A percentile compares a stretch with the other conserved stretches of the same genome.
Evolutionary conservation across 2,888 invertebrate species (phyloP).

Genomic region (Acrobasis repandana): DNA sequence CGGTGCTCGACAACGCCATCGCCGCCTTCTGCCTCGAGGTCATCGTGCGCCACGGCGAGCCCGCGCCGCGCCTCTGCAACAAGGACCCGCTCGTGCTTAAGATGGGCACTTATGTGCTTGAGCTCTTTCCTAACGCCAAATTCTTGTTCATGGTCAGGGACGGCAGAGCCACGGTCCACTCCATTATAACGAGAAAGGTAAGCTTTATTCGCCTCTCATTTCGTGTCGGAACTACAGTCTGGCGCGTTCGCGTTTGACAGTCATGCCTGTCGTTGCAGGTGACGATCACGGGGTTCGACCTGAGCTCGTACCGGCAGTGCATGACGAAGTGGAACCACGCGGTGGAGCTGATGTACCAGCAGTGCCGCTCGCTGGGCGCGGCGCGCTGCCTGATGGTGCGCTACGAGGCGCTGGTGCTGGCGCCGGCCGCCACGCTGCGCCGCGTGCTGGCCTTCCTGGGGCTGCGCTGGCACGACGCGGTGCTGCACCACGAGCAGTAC

Average conservation of each 20-base stretch:
- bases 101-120: conserved; percentile 95
- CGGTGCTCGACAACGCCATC: conserved; percentile 96
- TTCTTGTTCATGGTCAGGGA: conserved; percentile 99
- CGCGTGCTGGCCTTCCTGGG: conserved; percentile 94
- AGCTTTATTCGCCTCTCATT: not conserved
- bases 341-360: conserved; percentile 96
- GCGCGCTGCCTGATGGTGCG: conserved; percentile 93
- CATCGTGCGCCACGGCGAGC: conserved; percentile 97
- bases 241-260: not conserved
- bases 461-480: conserved; percentile 97
- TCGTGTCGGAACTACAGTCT: not conserved
- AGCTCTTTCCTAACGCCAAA: conserved; percentile 98
- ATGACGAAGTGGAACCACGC: conserved; percentile 98
- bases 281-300: conserved; percentile 95
- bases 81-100: conserved; percentile 99
- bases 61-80: conserved; percentile 97
- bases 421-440: conserved; percentile 94
- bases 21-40: conserved; percentile 98
- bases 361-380: conserved; percentile 92
- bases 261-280: conserved; percentile 49
- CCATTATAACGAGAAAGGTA: conserved; percentile 97
- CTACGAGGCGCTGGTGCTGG: conserved; percentile 98
- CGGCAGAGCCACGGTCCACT: conserved; percentile 98
- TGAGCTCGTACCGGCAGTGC: conserved; percentile 96
- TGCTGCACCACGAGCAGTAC: conserved; percentile 98